These are phyloP conservation scores for Arothron firmamentum DNA, from an alignment of 2,113 vertebrate species.

Conservation along the genomic window DNA sequence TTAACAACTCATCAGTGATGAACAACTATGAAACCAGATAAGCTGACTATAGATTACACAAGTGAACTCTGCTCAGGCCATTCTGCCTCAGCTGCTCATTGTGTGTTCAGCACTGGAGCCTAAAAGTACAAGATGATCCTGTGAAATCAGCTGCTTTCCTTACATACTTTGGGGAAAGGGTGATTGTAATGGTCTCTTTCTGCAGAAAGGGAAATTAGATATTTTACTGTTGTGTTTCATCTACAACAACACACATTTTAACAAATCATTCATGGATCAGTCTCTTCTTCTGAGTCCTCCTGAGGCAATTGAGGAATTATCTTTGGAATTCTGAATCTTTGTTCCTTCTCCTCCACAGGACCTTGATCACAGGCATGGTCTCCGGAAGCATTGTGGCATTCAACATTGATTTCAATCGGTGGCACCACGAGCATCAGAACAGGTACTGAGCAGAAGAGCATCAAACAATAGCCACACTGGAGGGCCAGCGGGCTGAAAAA, in stretches of 20 bases:
- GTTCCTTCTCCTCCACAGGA: slow-evolving; percentile 71
- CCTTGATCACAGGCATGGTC: slow-evolving; percentile 96
- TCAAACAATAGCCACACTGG: background rate
- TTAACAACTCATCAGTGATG: slow-evolving; percentile 11
- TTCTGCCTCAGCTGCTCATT: slow-evolving; percentile 60
- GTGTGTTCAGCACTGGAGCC: slow-evolving; percentile 38
- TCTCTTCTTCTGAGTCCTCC: background rate
- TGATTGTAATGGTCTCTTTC: slow-evolving; percentile 34
- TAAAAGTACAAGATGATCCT: slow-evolving; percentile 51
- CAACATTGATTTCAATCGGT: slow-evolving; percentile 98
- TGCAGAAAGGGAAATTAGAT: slow-evolving; percentile 13
- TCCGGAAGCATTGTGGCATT: slow-evolving; percentile 98
- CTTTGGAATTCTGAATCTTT: background rate
- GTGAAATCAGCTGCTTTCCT: slow-evolving; percentile 65
- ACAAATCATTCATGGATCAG: background rate
- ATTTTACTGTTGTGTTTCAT: slow-evolving; percentile 41
- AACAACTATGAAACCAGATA: background rate
- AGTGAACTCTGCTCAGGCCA: slow-evolving; percentile 12
- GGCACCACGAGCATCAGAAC: slow-evolving; percentile 98
- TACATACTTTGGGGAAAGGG: slow-evolving; percentile 34
- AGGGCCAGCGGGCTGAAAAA: background rate
- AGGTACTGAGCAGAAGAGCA: slow-evolving; percentile 80
- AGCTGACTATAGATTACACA: slow-evolving; percentile 25
- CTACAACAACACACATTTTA: slow-evolving; percentile 16
- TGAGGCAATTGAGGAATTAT: background rate